Percentiles rank a stretch among this genome's conserved stretches.
Evolutionary conservation across 2,113 vertebrate species (phyloP).

Genomic region (Sapajus apella): DNA sequence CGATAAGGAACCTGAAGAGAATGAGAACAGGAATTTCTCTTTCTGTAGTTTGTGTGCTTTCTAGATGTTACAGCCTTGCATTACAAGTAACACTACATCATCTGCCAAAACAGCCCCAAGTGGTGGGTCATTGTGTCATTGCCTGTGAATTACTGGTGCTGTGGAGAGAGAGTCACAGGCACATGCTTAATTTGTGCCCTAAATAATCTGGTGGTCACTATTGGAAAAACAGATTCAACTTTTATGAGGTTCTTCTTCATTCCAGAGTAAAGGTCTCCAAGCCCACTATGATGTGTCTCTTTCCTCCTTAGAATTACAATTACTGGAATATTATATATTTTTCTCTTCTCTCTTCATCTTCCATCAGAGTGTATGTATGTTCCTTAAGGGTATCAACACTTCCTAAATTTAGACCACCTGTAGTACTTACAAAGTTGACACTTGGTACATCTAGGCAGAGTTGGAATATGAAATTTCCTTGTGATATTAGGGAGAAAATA

Average conservation of each 20-base stretch:
- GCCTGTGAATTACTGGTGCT: neutral
- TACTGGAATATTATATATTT: neutral
- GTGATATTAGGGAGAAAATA: neutral
- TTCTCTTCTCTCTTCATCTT: neutral
- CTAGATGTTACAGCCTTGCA: neutral
- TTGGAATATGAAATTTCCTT: neutral
- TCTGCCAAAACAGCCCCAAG: neutral
- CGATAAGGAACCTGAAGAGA: neutral
- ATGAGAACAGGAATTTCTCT: neutral
- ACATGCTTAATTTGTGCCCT: neutral
- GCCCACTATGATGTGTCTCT: neutral
- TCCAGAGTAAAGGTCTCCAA: neutral
- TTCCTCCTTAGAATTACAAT: neutral
- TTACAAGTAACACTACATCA: neutral
- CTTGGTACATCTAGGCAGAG: neutral
- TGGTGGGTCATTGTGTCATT: neutral
- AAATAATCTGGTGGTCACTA: neutral
- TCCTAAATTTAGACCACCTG: neutral
- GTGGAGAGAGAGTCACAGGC: neutral
- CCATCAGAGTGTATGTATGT: neutral
- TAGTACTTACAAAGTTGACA: neutral
- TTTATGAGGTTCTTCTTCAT: neutral
- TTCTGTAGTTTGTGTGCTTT: neutral
- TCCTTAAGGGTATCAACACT: neutral
- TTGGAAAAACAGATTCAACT: neutral